Conservation (phyloP, 2,797 vertebrate species). For the Peromyscus melanophrys region DNA sequence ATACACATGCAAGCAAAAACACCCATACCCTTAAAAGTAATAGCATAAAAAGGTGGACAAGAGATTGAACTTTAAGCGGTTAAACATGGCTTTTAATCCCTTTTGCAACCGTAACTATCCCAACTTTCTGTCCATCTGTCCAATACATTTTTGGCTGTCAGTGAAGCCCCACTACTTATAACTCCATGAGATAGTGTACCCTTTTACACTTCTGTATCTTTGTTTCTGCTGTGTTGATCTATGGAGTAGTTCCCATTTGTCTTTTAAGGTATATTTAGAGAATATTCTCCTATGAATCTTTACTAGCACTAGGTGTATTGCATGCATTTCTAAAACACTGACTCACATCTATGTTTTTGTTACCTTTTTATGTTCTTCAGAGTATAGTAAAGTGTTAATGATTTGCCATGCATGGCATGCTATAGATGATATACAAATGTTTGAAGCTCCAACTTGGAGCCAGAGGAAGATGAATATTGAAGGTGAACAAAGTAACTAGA, state of each 20-base stretch:
- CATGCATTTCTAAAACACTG: neutral
- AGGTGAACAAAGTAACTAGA: constrained; percentile 8
- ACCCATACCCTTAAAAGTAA: neutral
- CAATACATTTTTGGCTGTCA: constrained; percentile 6
- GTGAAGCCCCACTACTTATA: neutral
- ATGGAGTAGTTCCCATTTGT: neutral
- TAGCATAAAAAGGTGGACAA: neutral
- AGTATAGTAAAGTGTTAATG: neutral
- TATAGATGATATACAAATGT: constrained; percentile 6
- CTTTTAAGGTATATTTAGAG: neutral
- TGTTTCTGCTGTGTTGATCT: constrained; percentile 1
- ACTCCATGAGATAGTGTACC: neutral
- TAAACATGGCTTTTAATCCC: constrained; percentile 6
- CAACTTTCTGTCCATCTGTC: neutral
- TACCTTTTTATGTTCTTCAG: neutral
- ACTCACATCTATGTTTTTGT: neutral
- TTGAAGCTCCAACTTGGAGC: constrained; percentile 23
- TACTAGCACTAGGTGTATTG: neutral
- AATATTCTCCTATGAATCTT: neutral
- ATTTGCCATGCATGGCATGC: neutral
- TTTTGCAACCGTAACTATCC: neutral
- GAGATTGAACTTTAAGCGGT: constrained; percentile 46
- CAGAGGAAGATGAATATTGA: neutral
- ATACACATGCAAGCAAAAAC: neutral
- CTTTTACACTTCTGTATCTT: neutral